A percentile compares a stretch with the other conserved stretches of the same genome.
phyloP scores from a whole-genome alignment of 2,113 vertebrate genomes.

The Pangasianodon gigas region DNA sequence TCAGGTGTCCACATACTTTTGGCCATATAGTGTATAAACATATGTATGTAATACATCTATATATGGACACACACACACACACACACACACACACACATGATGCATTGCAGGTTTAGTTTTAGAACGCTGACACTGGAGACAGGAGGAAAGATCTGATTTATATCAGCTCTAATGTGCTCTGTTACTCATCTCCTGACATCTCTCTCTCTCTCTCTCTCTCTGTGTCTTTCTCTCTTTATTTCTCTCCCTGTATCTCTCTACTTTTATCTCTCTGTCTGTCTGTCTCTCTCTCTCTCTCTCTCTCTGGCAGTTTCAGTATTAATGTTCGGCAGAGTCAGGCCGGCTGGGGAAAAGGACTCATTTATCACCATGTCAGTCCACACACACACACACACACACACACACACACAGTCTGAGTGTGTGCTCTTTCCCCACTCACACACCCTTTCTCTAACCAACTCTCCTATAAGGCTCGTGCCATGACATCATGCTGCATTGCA shows the following conservation, averaged over 20 bases:
- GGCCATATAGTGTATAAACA: not conserved
- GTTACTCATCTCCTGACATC: constrained; percentile 43
- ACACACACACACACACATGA: constrained; percentile 4
- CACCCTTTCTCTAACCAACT: not conserved
- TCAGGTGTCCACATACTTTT: no score
- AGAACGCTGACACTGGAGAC: not conserved
- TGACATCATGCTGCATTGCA: not conserved
- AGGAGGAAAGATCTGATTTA: constrained; percentile 47
- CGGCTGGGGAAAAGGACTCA: constrained; percentile 26
- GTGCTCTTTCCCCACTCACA: not conserved
- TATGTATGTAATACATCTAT: not conserved
- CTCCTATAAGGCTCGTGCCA: not conserved
- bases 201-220: constrained; percentile 9
- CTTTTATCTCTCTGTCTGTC: not conserved
- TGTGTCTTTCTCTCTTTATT: not conserved
- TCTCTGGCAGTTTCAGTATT: constrained; percentile 17
- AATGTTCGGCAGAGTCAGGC: constrained; percentile 37
- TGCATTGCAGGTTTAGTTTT: constrained; percentile 16
- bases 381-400: constrained; percentile 36
- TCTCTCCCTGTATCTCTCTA: constrained; percentile 10
- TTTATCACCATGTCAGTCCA: constrained; percentile 54
- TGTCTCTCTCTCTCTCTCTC: not conserved
- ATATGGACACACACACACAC: constrained; percentile 24
- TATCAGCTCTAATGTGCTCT: constrained; percentile 45
- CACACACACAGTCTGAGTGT: constrained; percentile 21